phyloP scores from a whole-genome alignment of 1,140 invertebrate genomes.

The Neelides sp. region DNA sequence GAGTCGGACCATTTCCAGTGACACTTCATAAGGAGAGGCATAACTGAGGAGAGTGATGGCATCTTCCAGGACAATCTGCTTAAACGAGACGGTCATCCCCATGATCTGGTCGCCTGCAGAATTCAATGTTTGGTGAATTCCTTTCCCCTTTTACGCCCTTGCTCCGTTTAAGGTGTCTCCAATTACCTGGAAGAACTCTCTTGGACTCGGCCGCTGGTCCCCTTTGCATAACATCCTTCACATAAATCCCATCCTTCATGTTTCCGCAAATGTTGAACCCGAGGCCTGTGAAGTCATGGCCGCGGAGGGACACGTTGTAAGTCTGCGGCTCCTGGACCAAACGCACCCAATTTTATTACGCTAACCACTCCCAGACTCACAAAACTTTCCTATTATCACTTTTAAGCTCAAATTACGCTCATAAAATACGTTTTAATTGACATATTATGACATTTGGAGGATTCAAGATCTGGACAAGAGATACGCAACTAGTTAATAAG shows the following conservation, averaged over 20 bases:
- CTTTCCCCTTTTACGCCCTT: too few species aligned
- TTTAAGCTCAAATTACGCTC: too few species aligned
- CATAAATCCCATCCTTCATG: conserved; percentile 74
- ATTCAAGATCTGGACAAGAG: too few species aligned
- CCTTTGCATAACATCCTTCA: conserved; percentile 70
- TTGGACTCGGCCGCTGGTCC: conserved; percentile 77
- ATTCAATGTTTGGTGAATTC: not conserved
- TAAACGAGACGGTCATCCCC: conserved; percentile 69
- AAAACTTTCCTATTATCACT: too few species aligned
- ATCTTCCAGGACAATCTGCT: conserved; percentile 79
- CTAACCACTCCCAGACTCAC: too few species aligned
- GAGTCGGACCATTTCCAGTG: conserved; percentile 46
- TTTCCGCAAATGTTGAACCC: conserved; percentile 82
- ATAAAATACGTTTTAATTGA: too few species aligned
- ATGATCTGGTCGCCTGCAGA: conserved; percentile 69
- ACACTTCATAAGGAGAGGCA: conserved; percentile 79
- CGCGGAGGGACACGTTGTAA: conserved; percentile 57
- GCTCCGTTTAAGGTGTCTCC: too few species aligned
- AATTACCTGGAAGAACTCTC: conserved; percentile 61
- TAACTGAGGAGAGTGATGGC: conserved; percentile 76
- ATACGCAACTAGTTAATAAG: too few species aligned
- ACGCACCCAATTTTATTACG: too few species aligned
- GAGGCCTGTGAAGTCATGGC: conserved; percentile 76
- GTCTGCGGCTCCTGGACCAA: conserved; percentile 42
- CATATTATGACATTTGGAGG: too few species aligned